Evolutionary conservation across 2,113 vertebrate genomes (phyloP), one percentile per base, ranked within the genome.

Genomic region (Hipposideros armiger): DNA sequence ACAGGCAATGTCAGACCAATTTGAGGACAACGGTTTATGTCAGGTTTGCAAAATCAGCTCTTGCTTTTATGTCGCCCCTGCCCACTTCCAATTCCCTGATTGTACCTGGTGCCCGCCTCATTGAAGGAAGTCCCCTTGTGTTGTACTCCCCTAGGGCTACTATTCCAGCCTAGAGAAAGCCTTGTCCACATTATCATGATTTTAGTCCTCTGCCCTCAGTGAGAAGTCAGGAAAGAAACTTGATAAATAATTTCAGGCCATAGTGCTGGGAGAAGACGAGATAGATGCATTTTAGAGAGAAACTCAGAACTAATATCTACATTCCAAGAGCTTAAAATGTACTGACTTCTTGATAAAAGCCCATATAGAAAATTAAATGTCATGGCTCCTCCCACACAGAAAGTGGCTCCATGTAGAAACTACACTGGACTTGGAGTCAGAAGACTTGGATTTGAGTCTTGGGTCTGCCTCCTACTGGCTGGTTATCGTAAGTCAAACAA

Each of bases 391-490:
- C 19, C 81, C 28, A 83, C 50, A 32, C 32, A 24, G 32, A 58
- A 91, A 66, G 73, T 16, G 7, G 70, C 20, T 60, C 47, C 54
- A 62, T 4, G 32, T 36, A 62, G 76, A 54, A 87, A 40, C 85
- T 97, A 52, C 67, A 52, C 42, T 98, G 95, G 95, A 94, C 96
- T 95, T 97, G 96, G 94, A 96, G 96, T 97, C 97, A 96, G 97
- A 97, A 95, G 90, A 64, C 15, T 8, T 82, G 67, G 42, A 28
- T 69, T 17, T 89, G 69, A 76, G 56, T 56, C 30, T 36, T 32
- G 47, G 15, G 17, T 64, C 52, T 87, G 50, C 60, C 60, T 97
- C 76, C 50, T 50, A 3, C 3, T 22, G 47, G 50, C 45, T 77
- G 66, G 28, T 60, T 95, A 56, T 54, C 19, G 64, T 66, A 87